Evolutionary conservation across 2,797 vertebrate genomes (phyloP), one percentile per base, ranked within the genome.

Genomic region (Enteromius treurensis): DNA sequence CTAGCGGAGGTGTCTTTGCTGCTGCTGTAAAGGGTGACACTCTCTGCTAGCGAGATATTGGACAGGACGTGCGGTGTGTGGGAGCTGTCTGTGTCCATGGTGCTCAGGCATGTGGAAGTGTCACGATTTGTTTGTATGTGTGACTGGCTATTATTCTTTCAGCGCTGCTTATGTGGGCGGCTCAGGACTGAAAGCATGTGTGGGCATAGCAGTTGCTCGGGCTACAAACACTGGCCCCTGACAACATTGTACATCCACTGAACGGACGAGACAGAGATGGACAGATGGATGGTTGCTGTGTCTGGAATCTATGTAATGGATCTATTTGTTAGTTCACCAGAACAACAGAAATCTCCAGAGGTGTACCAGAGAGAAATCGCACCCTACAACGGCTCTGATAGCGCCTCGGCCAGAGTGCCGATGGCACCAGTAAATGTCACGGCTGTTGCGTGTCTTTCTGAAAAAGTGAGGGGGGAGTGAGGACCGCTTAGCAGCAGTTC

Each of bases 331-430:
- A 65, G 62, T 58, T 51, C 42, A 58, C 42, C 49, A 77, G 47
- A 68, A 82, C 34, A 76, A 68, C 62, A n/a, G 37, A 45, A 76
- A 65, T 55, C 49, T 45, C 47, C 23, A 17, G 34, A 58, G 34
- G 47, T 68, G 47, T 23, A 47, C 68, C 51, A 5, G 17, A 11
- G 53, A 76, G 71, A 77, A 68, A 76, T 74, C 67, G 19, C 64
- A 60, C 34, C 74, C 53, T 34, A 42, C 62, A 13, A 70, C 1
- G 5, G 42, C n/a, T 80, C 77, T 86, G 70, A 86, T 76, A 77
- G 70, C 90, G 86, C 89, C 62, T 91, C 91, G 91, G 90, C 34
- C 91, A 91, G 53, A 90, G 77, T 78, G 60, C 32, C 29, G 4
- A 47, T 75, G 26, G 77, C 34, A 37, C 37, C 45, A 55, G 71